Percentiles rank a stretch among this genome's conserved stretches.
phyloP scores from a whole-genome alignment of 2,113 vertebrate genomes.

The Pituophis catenifer region DNA sequence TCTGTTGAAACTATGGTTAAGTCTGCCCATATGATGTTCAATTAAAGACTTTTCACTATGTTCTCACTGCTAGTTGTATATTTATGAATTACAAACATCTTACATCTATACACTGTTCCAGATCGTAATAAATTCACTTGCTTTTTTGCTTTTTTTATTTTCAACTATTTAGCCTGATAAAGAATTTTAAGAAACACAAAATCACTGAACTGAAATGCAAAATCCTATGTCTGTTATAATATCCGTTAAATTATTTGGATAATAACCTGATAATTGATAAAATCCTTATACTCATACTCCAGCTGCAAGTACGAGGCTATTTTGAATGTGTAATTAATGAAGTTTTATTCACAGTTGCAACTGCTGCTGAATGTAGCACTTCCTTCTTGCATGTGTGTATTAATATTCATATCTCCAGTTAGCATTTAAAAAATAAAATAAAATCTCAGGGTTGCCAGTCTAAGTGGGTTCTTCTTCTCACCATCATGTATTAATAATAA shows the following conservation, averaged over 20 bases:
- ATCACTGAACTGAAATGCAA: background rate
- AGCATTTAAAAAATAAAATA: background rate
- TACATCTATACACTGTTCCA: background rate
- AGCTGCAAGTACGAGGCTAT: background rate
- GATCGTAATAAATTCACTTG: background rate
- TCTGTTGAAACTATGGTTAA: background rate
- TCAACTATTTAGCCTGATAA: background rate
- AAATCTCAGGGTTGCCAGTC: background rate
- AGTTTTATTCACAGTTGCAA: background rate
- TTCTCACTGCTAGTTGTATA: background rate
- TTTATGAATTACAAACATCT: background rate
- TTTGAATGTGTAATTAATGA: slow-evolving; percentile 2
- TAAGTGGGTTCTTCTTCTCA: background rate
- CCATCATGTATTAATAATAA: background rate
- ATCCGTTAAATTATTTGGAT: background rate
- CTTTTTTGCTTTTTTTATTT: background rate
- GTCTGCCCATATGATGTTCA: background rate
- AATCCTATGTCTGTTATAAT: background rate
- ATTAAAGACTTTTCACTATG: background rate
- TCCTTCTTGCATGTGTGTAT: background rate
- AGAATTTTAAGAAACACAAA: background rate
- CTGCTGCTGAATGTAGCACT: background rate
- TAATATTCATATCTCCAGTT: slow-evolving; percentile 2
- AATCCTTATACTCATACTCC: background rate
- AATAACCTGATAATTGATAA: background rate